These are phyloP conservation scores for Melanotaenia duboulayi DNA, from an alignment of 2,113 vertebrate species.

Conservation along the genomic window DNA sequence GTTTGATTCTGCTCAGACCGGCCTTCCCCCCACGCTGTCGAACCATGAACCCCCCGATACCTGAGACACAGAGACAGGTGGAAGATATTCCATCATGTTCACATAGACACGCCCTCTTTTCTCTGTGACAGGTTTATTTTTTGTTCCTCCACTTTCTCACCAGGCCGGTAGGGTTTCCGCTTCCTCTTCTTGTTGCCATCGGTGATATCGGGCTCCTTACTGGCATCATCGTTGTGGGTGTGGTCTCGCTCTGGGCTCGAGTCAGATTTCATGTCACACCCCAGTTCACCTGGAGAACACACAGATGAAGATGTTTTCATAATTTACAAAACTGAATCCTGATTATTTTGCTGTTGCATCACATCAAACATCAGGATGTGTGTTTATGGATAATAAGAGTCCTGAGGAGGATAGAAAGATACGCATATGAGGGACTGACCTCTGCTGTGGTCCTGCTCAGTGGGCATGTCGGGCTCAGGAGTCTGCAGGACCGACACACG, in stretches of 20 bases:
- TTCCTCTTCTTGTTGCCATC: constrained; percentile 94
- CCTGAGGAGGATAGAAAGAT: neutral
- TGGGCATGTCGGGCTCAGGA: constrained; percentile 83
- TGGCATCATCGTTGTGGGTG: constrained; percentile 81
- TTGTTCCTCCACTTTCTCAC: constrained; percentile 69
- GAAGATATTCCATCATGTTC: neutral
- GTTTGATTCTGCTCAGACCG: constrained; percentile 88
- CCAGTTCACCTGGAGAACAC: constrained; percentile 82
- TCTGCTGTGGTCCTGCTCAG: constrained; percentile 88
- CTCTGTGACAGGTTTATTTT: neutral
- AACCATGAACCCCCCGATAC: constrained; percentile 99
- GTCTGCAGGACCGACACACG: constrained; percentile 97
- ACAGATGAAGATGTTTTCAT: neutral
- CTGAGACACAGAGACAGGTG: constrained; percentile 68
- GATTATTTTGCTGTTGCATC: neutral
- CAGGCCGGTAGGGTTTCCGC: constrained; percentile 93
- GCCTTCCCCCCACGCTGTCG: constrained; percentile 94
- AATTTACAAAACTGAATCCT: neutral
- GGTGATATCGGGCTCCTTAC: constrained; percentile 84
- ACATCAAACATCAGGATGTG: too few relatives aligned
- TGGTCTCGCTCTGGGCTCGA: constrained; percentile 94
- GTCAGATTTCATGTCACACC: constrained; percentile 95
- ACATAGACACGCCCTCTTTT: too few relatives aligned
- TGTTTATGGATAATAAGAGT: too few relatives aligned
- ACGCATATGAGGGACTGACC: constrained; percentile 77